A percentile compares a stretch with the other conserved stretches of the same genome.
phyloP scores from a whole-genome alignment of 2,113 vertebrate species.

The Okapia johnstoni region DNA sequence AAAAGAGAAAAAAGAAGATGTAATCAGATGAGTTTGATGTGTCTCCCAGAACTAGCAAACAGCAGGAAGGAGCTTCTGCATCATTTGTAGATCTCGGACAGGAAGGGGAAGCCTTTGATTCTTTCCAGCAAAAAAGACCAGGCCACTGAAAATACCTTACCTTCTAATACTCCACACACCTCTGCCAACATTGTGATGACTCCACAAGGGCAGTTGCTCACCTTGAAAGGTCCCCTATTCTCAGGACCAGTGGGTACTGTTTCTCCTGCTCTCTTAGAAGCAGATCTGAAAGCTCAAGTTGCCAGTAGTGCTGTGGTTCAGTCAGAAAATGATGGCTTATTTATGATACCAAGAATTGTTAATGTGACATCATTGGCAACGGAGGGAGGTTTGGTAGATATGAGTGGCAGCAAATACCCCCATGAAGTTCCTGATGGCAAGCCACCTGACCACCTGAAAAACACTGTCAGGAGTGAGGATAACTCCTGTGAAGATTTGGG shows the following conservation, averaged over 20 bases:
- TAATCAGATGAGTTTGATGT: conserved; percentile 70
- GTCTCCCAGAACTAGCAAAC: conserved; percentile 51
- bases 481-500: conserved; percentile 61
- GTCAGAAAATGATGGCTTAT: conserved; percentile 82
- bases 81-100: conserved; percentile 65
- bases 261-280: conserved; percentile 76
- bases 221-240: conserved; percentile 80
- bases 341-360: conserved; percentile 88
- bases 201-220: conserved; percentile 84
- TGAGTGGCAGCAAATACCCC: conserved; percentile 65
- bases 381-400: conserved; percentile 69
- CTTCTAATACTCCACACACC: conserved; percentile 70
- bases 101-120: conserved; percentile 87
- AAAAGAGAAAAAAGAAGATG: conserved; percentile 74
- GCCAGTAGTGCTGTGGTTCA: conserved; percentile 58
- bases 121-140: conserved; percentile 82
- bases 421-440: conserved; percentile 48
- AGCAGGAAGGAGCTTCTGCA: conserved; percentile 69
- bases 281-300: conserved; percentile 78
- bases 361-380: conserved; percentile 85
- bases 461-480: conserved; percentile 52
- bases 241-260: conserved; percentile 79
- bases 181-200: conserved; percentile 82
- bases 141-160: conserved; percentile 74
- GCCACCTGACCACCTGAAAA: conserved; percentile 63